These are phyloP conservation scores for Zophobas atratus DNA, from an alignment of 1,140 invertebrate genomes.

Conservation along the genomic window DNA sequence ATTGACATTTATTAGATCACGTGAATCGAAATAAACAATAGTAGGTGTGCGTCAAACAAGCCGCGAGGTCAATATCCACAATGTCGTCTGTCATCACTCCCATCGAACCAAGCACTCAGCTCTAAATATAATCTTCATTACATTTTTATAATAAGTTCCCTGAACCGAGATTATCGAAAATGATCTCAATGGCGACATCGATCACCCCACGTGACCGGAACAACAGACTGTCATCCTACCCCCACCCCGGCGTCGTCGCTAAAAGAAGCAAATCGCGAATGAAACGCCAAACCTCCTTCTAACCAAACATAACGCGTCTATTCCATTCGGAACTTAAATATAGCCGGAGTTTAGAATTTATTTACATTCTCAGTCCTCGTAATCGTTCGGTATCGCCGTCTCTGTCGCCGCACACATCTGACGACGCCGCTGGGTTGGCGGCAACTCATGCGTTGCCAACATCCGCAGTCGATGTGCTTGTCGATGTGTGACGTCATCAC, in stretches of 20 bases:
- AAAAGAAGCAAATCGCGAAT: background rate
- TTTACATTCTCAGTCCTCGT: slow-evolving; percentile 25
- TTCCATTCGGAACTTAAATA: slow-evolving; percentile 24
- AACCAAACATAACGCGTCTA: background rate
- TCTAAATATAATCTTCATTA: slow-evolving; percentile 31
- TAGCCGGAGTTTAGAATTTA: slow-evolving; percentile 32
- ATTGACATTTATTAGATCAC: slow-evolving; percentile 23
- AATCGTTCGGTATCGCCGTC: slow-evolving; percentile 24
- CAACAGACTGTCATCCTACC: background rate
- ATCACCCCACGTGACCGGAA: slow-evolving; percentile 15
- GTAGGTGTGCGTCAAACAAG: slow-evolving; percentile 14
- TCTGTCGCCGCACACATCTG: slow-evolving; percentile 26
- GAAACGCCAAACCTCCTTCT: background rate
- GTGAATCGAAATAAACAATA: slow-evolving; percentile 30
- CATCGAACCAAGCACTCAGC: background rate
- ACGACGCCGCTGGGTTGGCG: slow-evolving; percentile 5
- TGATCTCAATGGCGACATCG: background rate
- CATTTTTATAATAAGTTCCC: slow-evolving; percentile 37
- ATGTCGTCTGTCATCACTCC: slow-evolving; percentile 30
- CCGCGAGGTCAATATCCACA: slow-evolving; percentile 19
- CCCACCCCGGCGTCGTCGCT: background rate
- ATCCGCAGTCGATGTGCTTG: slow-evolving; percentile 61
- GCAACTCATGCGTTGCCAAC: slow-evolving; percentile 52
- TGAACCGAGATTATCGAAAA: slow-evolving; percentile 3
- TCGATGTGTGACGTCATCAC: slow-evolving; percentile 60